These are phyloP conservation scores for Bagarius yarrelli DNA, from an alignment of 2,113 vertebrate species.

Conservation along the genomic window DNA sequence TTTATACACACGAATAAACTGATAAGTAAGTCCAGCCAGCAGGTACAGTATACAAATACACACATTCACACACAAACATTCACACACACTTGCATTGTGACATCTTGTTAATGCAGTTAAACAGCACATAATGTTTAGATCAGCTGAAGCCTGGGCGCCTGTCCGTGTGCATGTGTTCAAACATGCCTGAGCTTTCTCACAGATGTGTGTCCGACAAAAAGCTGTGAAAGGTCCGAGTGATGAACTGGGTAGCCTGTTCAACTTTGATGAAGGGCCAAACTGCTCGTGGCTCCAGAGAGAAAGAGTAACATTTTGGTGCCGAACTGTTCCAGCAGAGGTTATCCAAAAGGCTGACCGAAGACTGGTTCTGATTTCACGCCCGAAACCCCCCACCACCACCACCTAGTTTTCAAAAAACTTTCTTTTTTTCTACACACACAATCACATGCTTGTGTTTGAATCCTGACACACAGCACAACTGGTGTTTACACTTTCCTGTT, in stretches of 20 bases:
- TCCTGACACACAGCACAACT: constrained; percentile 63
- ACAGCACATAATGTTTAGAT: constrained; percentile 45
- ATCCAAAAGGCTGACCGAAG: constrained; percentile 56
- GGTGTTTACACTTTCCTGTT: constrained; percentile 64
- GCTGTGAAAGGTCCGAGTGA: constrained; percentile 19
- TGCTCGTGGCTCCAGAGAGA: constrained; percentile 53
- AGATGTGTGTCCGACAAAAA: constrained; percentile 39
- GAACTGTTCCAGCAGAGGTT: constrained; percentile 69
- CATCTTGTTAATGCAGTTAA: constrained; percentile 40
- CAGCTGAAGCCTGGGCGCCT: constrained; percentile 24
- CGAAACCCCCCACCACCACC: constrained; percentile 42
- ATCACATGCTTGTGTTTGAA: constrained; percentile 42
- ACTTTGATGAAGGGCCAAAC: constrained; percentile 52
- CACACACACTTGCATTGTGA: constrained; percentile 25
- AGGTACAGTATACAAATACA: neutral
- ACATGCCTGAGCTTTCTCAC: constrained; percentile 33
- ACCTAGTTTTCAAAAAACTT: neutral
- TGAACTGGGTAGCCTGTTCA: constrained; percentile 33
- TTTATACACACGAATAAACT: neutral
- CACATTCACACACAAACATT: constrained; percentile 28
- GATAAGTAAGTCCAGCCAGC: neutral
- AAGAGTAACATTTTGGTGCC: constrained; percentile 68
- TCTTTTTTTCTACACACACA: constrained; percentile 43
- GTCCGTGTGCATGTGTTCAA: constrained; percentile 21
- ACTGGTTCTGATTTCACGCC: constrained; percentile 74